Conservation (phyloP, 2,797 vertebrate genomes). For the Menidia menidia region DNA sequence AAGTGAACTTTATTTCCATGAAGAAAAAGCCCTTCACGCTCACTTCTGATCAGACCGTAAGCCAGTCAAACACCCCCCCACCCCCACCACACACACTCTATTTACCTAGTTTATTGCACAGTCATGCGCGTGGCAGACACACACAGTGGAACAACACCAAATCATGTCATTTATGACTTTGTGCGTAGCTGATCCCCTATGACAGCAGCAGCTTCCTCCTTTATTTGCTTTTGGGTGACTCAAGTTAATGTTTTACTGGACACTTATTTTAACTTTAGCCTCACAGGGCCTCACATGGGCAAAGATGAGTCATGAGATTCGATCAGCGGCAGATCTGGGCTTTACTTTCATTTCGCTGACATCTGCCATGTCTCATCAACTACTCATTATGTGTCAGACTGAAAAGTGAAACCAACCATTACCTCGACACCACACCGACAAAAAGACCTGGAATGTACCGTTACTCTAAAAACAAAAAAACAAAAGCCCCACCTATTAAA, state of each 20-base stretch:
- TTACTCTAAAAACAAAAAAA: not conserved
- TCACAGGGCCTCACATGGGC: not conserved
- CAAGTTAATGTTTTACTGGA: constrained; percentile 5
- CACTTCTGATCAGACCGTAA: not conserved
- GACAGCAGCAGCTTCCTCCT: not conserved
- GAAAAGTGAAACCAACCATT: too few relatives aligned
- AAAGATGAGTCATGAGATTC: constrained; percentile 13
- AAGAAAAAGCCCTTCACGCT: constrained; percentile 4
- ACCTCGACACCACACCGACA: too few relatives aligned
- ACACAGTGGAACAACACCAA: not conserved
- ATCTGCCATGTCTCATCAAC: not conserved
- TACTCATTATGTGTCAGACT: not conserved
- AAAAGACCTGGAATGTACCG: too few relatives aligned
- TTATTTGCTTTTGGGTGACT: constrained; percentile 18
- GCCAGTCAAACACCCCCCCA: not conserved
- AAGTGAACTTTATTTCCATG: constrained; percentile 32
- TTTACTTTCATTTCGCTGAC: not conserved
- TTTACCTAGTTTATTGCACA: constrained; percentile 15
- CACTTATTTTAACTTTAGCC: constrained; percentile 5
- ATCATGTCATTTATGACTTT: not conserved
- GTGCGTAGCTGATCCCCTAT: not conserved
- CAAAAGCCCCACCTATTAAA: not conserved
- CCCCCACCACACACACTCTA: not conserved
- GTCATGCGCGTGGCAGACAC: not conserved
- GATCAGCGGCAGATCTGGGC: constrained; percentile 3